Evolutionary conservation across 2,888 invertebrate genomes (phyloP), one percentile per base, ranked within the genome.

Genomic region (Piscicola geometra): DNA sequence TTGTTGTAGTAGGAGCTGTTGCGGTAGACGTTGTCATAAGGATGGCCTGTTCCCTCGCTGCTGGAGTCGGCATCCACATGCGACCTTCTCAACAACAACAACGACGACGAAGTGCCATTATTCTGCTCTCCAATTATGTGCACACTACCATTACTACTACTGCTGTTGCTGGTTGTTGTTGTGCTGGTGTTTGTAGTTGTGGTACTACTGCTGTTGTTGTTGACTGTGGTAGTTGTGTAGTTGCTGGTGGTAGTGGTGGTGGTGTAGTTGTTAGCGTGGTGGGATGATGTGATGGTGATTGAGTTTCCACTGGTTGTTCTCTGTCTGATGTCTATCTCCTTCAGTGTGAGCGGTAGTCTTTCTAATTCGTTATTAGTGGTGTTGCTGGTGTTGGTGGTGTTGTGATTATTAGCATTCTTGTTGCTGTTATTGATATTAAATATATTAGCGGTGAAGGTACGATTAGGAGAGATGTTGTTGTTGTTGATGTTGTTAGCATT

Each of bases 1-100:
- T 32, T 67, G 28, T 67, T 67, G 35, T 18, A 21, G 67, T 67
- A 33, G 33, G 32, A 33, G 30, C 33, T 67, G 67, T 67, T 67
- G 30, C 35, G 32, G n/a, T 67, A 67, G 35, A 18, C 3, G 67
- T 67, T 56, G 60, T 56, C 60, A 25, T 56, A 56, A 21, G 60
- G 60, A 56, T 56, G 60, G 3, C 3, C 60, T 25, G n/a, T 56
- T 25, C n/a, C 60, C 9, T 56, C 60, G 15, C 5, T 5, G 15
- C 15, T 41, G 41, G 41, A 41, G 41, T 41, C 15, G 21, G 9
- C n/a, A 3, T 56, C n/a, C 3, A 56, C 15, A 21, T 3, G 21
- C 3, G 21, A 5, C 3, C 15, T 21, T 18, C 5, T 9, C 5
- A 3, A 21, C 3, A 18, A 5, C 3, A n/a, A 18, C 3, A 5